Conservation (phyloP, 2,113 vertebrate genomes). For the Bettongia penicillata region DNA sequence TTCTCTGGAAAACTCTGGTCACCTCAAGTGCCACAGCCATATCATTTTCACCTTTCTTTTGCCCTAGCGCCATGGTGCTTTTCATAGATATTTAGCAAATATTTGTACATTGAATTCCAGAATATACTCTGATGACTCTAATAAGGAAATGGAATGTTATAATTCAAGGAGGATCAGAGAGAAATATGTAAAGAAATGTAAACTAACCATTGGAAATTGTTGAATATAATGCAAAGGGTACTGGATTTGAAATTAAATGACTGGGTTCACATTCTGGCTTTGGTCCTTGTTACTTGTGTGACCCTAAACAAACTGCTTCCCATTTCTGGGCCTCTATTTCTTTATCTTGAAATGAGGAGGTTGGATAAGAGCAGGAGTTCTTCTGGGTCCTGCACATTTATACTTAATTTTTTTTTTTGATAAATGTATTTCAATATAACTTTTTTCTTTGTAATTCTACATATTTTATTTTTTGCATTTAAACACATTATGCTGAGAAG, state of each 20-base stretch:
- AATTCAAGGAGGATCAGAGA: background rate
- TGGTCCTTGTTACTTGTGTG: background rate
- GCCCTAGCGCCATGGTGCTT: background rate
- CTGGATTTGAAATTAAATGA: background rate
- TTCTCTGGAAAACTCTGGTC: background rate
- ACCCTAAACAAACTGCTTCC: background rate
- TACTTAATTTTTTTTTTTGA: background rate
- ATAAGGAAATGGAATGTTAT: background rate
- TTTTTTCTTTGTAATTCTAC: too few species aligned
- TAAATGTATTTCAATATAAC: too few species aligned
- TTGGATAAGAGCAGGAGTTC: background rate
- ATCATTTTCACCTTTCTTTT: background rate
- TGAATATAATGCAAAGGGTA: background rate
- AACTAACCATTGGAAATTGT: background rate
- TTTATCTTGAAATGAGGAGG: background rate
- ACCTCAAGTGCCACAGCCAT: background rate
- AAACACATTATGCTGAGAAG: too few species aligned
- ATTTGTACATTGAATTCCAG: background rate
- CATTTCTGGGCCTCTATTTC: background rate
- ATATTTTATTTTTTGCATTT: too few species aligned
- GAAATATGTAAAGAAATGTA: background rate
- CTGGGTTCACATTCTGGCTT: too few species aligned
- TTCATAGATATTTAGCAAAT: background rate
- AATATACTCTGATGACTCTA: background rate
- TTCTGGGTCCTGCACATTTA: background rate